Percentiles rank a stretch among this genome's conserved stretches.
Conservation (phyloP, 2,797 vertebrate genomes). For the Apogon hyalosoma region DNA sequence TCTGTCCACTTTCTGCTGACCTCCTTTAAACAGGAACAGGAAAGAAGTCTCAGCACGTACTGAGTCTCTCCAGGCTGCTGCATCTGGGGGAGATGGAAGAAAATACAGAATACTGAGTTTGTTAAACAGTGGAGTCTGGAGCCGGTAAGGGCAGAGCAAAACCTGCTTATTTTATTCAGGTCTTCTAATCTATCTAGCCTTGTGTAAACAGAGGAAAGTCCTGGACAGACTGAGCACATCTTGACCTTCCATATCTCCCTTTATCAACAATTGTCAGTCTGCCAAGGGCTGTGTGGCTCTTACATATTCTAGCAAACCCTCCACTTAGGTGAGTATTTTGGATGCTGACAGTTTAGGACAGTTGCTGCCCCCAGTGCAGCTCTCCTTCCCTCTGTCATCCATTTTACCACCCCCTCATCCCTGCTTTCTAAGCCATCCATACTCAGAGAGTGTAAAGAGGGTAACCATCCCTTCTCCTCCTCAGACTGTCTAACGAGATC, state of each 20-base stretch:
- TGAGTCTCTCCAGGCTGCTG: slow-evolving; percentile 2
- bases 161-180: neutral
- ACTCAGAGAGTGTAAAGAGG: slow-evolving; percentile 56
- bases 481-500: slow-evolving; percentile 72
- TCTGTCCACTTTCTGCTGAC: slow-evolving; percentile 10
- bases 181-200: slow-evolving; percentile 34
- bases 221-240: slow-evolving; percentile 17
- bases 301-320: slow-evolving; percentile 34
- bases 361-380: slow-evolving; percentile 50
- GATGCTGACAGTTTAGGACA: slow-evolving; percentile 54
- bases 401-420: slow-evolving; percentile 46
- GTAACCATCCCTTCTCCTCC: slow-evolving; percentile 55
- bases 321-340: slow-evolving; percentile 39
- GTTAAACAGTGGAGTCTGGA: slow-evolving; percentile 1
- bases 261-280: slow-evolving; percentile 45
- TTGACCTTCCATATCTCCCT: slow-evolving; percentile 33
- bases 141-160: neutral
- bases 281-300: slow-evolving; percentile 14
- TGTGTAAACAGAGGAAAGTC: slow-evolving; percentile 5
- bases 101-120: slow-evolving; percentile 17
- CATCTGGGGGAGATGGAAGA: neutral
- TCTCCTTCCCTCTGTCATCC: slow-evolving; percentile 51
- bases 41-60: slow-evolving; percentile 19
- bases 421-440: slow-evolving; percentile 58
- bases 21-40: slow-evolving; percentile 9